Percentiles rank a stretch among this genome's conserved stretches.
These are phyloP conservation scores for Myiozetetes cayanensis DNA, from an alignment of 2,113 vertebrate genomes.

Conservation along the genomic window DNA sequence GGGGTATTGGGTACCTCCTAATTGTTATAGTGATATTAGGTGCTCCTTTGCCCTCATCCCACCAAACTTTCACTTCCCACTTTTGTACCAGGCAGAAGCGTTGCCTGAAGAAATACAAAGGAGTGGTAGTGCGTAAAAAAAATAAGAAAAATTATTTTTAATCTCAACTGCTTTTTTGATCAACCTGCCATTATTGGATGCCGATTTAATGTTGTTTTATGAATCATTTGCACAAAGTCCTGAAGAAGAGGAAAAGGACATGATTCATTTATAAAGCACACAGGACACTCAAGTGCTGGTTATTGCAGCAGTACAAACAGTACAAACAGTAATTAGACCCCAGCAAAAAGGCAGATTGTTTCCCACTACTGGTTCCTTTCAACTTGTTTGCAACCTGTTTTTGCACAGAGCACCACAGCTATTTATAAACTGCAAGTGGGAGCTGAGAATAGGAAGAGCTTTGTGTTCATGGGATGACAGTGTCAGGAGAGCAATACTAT, in stretches of 20 bases:
- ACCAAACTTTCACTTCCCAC: not conserved
- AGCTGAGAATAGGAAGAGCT: slow-evolving; percentile 19
- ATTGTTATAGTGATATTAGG: not conserved
- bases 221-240: not conserved
- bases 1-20: not conserved
- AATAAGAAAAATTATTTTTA: not conserved
- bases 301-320: not conserved
- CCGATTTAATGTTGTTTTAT: not conserved
- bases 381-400: slow-evolving; percentile 36
- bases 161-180: not conserved
- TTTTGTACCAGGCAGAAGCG: not conserved
- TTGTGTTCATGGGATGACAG: slow-evolving; percentile 17
- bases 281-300: not conserved
- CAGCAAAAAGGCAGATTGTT: not conserved
- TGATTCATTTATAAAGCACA: not conserved
- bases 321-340: not conserved
- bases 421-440: slow-evolving; percentile 36
- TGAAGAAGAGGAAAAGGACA: not conserved
- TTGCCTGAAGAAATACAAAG: not conserved
- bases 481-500: slow-evolving; percentile 25
- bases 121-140: not conserved
- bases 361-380: not conserved
- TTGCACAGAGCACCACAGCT: not conserved
- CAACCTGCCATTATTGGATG: not conserved
- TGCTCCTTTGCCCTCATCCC: not conserved